These are phyloP conservation scores for Philopedon plagiatum DNA, from an alignment of 2,888 invertebrate genomes.

Conservation along the genomic window DNA sequence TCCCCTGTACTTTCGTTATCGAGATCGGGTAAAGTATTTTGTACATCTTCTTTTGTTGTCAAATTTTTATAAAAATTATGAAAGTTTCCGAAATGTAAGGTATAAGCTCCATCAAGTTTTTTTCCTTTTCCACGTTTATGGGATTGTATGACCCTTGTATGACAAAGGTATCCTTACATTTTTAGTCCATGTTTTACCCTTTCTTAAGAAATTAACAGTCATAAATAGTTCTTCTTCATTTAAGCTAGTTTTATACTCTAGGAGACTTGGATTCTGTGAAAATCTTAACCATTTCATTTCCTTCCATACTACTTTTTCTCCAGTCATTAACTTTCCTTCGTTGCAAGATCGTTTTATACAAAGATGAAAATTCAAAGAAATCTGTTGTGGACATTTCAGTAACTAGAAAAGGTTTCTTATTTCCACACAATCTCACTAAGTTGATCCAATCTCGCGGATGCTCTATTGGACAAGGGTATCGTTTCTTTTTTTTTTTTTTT, in stretches of 20 bases:
- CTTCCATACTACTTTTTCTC: conserved; percentile 11
- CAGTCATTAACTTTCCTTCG: neutral
- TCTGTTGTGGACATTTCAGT: conserved; percentile 22
- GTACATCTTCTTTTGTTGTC: neutral
- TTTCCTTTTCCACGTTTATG: too few relatives aligned
- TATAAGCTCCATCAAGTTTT: neutral
- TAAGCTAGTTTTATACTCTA: conserved; percentile 16
- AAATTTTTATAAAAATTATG: conserved; percentile 15
- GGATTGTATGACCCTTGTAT: conserved; percentile 5
- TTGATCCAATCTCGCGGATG: conserved; percentile 30
- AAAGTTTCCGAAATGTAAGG: neutral
- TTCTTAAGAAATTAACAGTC: neutral
- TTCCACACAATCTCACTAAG: conserved; percentile 14
- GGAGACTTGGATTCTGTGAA: conserved; percentile 1
- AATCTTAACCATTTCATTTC: conserved; percentile 21
- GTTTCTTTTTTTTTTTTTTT: conserved; percentile 15
- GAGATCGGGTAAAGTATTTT: neutral
- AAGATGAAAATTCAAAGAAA: conserved; percentile 8
- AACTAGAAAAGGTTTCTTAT: conserved; percentile 9
- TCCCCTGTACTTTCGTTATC: neutral
- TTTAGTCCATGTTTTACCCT: neutral
- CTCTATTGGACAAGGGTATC: conserved; percentile 13
- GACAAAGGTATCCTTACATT: neutral
- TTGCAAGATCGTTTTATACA: neutral
- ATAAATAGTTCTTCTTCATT: neutral